Conservation (phyloP, 2,113 vertebrate genomes). For the Hippocampus mohnikei region DNA sequence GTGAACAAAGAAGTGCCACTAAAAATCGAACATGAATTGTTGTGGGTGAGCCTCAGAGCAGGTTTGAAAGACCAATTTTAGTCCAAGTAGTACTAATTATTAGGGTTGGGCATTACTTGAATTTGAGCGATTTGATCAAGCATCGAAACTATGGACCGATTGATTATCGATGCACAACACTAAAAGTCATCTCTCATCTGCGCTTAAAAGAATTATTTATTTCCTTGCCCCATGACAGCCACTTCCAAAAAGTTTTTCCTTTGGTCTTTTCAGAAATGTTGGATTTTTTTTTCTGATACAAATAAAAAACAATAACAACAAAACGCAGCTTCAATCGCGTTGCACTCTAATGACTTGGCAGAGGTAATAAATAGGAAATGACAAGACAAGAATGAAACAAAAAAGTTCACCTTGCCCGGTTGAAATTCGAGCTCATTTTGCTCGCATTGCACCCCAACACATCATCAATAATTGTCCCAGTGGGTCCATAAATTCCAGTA, state of each 20-base stretch:
- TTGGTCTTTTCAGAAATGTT: neutral
- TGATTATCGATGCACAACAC: neutral
- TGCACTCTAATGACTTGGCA: neutral
- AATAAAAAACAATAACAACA: neutral
- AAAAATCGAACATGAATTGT: neutral
- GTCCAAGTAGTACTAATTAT: neutral
- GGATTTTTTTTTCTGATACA: neutral
- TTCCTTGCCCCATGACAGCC: neutral
- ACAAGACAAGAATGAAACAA: slow-evolving; percentile 9
- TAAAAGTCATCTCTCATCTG: neutral
- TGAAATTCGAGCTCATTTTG: slow-evolving; percentile 29
- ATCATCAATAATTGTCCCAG: slow-evolving; percentile 43
- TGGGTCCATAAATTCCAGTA: slow-evolving; percentile 26
- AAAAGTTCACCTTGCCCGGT: slow-evolving; percentile 9
- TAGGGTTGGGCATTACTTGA: neutral
- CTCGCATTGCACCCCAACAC: slow-evolving; percentile 21
- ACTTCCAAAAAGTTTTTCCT: neutral
- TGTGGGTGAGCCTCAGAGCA: neutral
- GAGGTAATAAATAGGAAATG: slow-evolving; percentile 16
- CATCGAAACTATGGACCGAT: too few species aligned
- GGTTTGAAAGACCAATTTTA: neutral
- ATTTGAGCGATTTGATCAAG: neutral
- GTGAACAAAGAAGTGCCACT: neutral
- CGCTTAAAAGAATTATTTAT: neutral
- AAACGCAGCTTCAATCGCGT: neutral